Percentiles rank a stretch among this genome's conserved stretches.
phyloP scores from a whole-genome alignment of 2,113 vertebrate genomes.

The Tenebrosternarchus preto region DNA sequence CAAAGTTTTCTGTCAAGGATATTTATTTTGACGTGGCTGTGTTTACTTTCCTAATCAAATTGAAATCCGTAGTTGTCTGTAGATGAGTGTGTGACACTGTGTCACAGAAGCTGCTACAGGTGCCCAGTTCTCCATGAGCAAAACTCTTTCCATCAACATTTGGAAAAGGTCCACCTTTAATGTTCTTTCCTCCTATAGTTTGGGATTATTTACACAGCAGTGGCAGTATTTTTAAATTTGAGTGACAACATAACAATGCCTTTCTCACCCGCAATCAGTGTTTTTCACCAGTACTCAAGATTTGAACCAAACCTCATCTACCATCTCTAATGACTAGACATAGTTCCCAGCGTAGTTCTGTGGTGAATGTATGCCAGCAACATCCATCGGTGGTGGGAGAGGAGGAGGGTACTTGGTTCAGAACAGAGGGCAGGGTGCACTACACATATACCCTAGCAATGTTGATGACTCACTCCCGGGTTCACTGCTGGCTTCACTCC shows the following conservation, averaged over 20 bases:
- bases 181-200: neutral
- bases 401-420: neutral
- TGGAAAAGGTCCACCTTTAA: neutral
- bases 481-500: slow-evolving; percentile 1
- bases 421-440: slow-evolving; percentile 2
- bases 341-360: neutral
- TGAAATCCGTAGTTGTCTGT: neutral
- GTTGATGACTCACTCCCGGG: slow-evolving; percentile 38
- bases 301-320: slow-evolving; percentile 18
- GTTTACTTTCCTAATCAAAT: neutral
- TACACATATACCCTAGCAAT: slow-evolving; percentile 17
- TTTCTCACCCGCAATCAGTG: neutral
- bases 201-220: slow-evolving; percentile 12
- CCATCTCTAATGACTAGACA: neutral
- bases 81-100: no score
- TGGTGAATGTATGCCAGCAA: slow-evolving; percentile 8
- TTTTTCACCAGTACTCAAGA: slow-evolving; percentile 5
- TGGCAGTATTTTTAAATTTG: neutral
- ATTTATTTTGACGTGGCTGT: neutral
- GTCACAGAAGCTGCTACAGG: neutral
- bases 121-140: neutral
- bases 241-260: neutral
- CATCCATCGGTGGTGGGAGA: slow-evolving; percentile 6
- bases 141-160: neutral
- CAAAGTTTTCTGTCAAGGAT: neutral